These are phyloP conservation scores for Phylloscopus whistleri DNA, from an alignment of 2,113 vertebrate species.

Conservation along the genomic window DNA sequence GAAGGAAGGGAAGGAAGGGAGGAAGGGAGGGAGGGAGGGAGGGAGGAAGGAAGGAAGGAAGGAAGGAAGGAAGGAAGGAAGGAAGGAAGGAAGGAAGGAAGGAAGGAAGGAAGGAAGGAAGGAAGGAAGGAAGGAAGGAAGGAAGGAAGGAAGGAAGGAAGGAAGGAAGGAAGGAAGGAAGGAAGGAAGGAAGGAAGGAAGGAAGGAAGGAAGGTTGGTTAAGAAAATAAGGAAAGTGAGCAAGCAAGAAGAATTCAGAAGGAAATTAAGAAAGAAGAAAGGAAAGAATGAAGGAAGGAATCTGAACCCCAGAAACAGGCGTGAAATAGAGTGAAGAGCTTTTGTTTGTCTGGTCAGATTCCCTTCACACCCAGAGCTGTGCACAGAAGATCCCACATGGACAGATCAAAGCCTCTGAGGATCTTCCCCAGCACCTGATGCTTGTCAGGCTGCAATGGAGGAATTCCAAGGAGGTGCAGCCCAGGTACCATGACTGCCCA, in stretches of 20 bases:
- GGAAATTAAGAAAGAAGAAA: not conserved
- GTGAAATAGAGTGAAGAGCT: not conserved
- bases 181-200: not conserved
- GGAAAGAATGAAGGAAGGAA: too few species aligned
- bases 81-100: too few species aligned
- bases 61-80: too few species aligned
- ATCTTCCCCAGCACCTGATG: not conserved
- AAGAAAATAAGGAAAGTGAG: not conserved
- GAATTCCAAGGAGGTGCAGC: not conserved
- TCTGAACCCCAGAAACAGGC: not conserved
- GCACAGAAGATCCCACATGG: not conserved
- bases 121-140: too few species aligned
- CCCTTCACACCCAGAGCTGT: not conserved
- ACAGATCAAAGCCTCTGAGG: not conserved
- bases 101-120: too few species aligned
- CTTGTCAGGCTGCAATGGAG: not conserved
- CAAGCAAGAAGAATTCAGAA: not conserved
- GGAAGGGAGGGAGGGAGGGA: too few species aligned
- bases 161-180: too few species aligned
- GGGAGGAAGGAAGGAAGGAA: too few species aligned
- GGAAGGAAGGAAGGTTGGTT: not conserved
- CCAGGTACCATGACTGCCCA: not conserved
- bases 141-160: too few species aligned
- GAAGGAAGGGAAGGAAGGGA: too few species aligned
- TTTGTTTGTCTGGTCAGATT: not conserved